Evolutionary conservation across 2,888 invertebrate species (phyloP).

Genomic region (Bibio marci): DNA sequence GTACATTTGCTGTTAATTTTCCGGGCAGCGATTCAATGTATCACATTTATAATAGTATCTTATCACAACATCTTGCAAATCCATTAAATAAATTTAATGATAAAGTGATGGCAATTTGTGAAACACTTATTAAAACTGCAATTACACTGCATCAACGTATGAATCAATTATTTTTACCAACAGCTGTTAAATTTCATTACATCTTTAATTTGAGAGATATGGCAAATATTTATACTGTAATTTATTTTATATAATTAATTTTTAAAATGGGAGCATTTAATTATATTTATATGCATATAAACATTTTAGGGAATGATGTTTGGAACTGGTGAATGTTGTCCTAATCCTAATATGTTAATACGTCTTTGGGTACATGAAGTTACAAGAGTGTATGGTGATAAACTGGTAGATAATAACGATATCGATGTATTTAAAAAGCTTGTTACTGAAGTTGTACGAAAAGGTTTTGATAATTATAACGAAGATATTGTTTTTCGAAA

Average conservation of each 20-base stretch:
- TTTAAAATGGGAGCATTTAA: neutral
- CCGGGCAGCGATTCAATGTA: slow-evolving; percentile 65
- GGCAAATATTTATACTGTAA: slow-evolving; percentile 84
- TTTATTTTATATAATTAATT: neutral
- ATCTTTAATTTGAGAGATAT: slow-evolving; percentile 83
- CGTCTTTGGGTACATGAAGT: slow-evolving; percentile 84
- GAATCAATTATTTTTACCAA: slow-evolving; percentile 64
- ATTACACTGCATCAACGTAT: slow-evolving; percentile 62
- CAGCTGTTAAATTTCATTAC: slow-evolving; percentile 90
- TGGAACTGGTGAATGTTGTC: slow-evolving; percentile 57
- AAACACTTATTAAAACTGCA: slow-evolving; percentile 50
- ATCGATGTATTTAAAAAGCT: slow-evolving; percentile 55
- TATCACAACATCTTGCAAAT: slow-evolving; percentile 54
- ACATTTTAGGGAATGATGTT: slow-evolving; percentile 61
- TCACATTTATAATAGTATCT: slow-evolving; percentile 71
- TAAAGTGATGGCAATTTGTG: slow-evolving; percentile 38
- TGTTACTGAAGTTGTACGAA: slow-evolving; percentile 58
- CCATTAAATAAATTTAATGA: slow-evolving; percentile 48
- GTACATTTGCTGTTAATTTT: slow-evolving; percentile 75
- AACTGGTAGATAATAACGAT: slow-evolving; percentile 67
- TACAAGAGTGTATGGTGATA: slow-evolving; percentile 79
- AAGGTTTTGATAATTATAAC: slow-evolving; percentile 54
- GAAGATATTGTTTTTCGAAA: slow-evolving; percentile 52
- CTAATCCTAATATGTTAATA: slow-evolving; percentile 49
- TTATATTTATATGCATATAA: slow-evolving; percentile 2